Conservation (phyloP, 2,888 invertebrate genomes). For the Oscheius sp. region DNA sequence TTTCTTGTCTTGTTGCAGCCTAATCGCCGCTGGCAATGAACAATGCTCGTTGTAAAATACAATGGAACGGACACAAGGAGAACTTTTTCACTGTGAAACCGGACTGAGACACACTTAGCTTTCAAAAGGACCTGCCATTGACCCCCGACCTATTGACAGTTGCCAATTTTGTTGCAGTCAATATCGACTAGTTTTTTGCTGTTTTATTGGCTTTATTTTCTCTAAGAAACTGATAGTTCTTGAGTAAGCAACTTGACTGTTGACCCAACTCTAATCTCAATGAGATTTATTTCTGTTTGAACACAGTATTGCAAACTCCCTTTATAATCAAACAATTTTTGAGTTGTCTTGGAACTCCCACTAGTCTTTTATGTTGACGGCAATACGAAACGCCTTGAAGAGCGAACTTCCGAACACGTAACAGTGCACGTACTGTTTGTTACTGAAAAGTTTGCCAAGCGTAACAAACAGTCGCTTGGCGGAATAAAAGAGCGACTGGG, state of each 20-base stretch:
- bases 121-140: not conserved
- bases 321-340: no score
- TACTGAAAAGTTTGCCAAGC: slow-evolving; percentile 27
- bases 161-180: not conserved
- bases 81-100: slow-evolving; percentile 7
- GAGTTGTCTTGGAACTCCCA: not conserved
- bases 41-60: not conserved
- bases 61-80: not conserved
- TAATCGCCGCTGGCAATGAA: not conserved
- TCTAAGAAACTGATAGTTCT: not conserved
- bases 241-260: not conserved
- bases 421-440: slow-evolving; percentile 18
- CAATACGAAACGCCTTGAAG: no score
- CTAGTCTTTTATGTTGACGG: not conserved
- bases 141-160: not conserved
- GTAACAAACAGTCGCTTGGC: slow-evolving; percentile 21
- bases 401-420: not conserved
- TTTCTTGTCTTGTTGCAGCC: not conserved
- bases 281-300: not conserved
- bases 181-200: not conserved
- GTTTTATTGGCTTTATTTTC: not conserved
- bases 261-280: not conserved
- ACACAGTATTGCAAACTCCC: not conserved
- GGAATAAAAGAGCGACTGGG: slow-evolving; percentile 19
- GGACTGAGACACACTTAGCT: slow-evolving; percentile 3